Base-by-base conservation (phyloP, 2,113 vertebrate genomes). In the Machaerirhynchus nigripectus region DNA sequence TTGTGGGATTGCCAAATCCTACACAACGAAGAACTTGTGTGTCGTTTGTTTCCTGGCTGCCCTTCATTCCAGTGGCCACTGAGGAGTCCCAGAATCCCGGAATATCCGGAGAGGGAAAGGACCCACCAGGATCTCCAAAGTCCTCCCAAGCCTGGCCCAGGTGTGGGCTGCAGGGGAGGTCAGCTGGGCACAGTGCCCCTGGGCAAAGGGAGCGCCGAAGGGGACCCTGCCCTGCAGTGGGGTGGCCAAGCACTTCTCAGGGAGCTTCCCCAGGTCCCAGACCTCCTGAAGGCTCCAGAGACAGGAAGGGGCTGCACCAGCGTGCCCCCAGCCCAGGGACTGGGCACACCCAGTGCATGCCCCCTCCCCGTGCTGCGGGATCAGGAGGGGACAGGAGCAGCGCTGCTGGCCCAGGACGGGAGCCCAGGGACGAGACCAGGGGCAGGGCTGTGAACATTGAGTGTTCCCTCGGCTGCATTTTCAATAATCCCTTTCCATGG, bases 201-300 rank as follows among this genome's bases (percentile, higher is more conserved):
- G 55, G 27, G 13, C 15, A 44, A 35, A 24, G 15, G 2, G 42
- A 27, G 15, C 27, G 2, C 2, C 3, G 2, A 28, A 13, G 21
- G 17, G 59, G 24, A 9, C 28, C 20, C 11, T 28, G 15, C 13
- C 44, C 35, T 2, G 1, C 0, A 0, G 11, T 11, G 44, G 19
- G 23, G 12, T 35, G 35, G 13, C 53, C 53, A 20, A 35, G 39
- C 2, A 2, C 46, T 42, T n/a, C 27, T 7, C n/a, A n/a, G 47
- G 15, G 33, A 22, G 21, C 11, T 5, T 21, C 1, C 3, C 28
- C 64, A 22, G 20, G 23, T 33, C 5, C 50, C n/a, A 40, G 39
- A 20, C 17, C 39, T 40, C 21, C 70, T 5, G 15, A 76, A 10
- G 17, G 21, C 28, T 35, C 16, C 39, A 7, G 13, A 44, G 73